phyloP scores from a whole-genome alignment of 2,797 vertebrate species.

The Morus bassanus region DNA sequence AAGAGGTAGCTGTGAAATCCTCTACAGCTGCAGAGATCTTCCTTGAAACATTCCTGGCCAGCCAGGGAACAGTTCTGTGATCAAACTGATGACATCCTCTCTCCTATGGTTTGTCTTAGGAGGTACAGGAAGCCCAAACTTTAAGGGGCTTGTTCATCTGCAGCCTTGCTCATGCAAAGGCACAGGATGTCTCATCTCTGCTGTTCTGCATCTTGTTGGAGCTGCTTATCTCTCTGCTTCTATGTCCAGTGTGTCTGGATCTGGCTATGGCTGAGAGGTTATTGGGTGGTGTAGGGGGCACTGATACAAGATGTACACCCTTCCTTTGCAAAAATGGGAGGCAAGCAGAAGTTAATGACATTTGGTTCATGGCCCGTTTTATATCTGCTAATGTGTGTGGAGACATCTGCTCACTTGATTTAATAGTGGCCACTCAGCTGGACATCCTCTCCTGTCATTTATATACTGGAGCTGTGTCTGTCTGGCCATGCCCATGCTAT shows the following conservation, averaged over 20 bases:
- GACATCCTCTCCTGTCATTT: not conserved
- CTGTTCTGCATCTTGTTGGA: not conserved
- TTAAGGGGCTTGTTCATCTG: too few relatives aligned
- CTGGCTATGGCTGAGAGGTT: not conserved
- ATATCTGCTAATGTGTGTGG: fast-evolving
- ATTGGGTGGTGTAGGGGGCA: not conserved
- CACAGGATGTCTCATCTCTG: not conserved
- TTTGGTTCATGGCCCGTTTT: not conserved
- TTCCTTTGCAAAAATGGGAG: not conserved
- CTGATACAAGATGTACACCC: not conserved
- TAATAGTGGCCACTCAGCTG: not conserved
- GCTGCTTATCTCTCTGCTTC: not conserved
- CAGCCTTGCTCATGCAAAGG: not conserved
- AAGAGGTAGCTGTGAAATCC: not conserved
- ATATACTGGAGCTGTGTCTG: not conserved
- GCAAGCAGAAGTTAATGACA: not conserved
- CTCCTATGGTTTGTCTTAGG: not conserved
- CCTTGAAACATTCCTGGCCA: not conserved
- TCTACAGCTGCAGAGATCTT: not conserved
- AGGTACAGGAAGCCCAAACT: too few relatives aligned
- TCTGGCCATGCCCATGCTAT: not conserved
- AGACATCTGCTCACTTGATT: not conserved
- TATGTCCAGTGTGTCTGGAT: not conserved
- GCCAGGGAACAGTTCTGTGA: not conserved
- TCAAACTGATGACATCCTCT: not conserved